Base-by-base conservation (phyloP, 2,797 vertebrate genomes). In the Danio albolineatus region DNA sequence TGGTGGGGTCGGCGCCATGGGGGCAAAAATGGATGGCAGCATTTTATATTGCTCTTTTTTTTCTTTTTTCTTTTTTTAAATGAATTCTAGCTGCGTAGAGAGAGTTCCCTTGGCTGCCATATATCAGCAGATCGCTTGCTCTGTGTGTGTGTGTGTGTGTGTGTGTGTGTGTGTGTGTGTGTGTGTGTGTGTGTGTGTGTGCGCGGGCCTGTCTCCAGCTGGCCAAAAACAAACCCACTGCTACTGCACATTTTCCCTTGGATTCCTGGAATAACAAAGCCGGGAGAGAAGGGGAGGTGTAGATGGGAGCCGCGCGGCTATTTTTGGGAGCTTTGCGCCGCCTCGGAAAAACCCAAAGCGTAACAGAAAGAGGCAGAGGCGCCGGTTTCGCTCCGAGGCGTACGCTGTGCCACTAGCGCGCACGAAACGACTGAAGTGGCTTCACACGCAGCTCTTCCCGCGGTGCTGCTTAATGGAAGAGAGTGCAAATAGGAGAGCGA, bases 231-330 rank as follows among this genome's bases (percentile, higher is more conserved):
- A 76, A 70, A 77, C 60, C 19, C 78, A 17, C 39, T 28, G 73
- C 74, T 85, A 61, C 71, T 71, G 59, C 80, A 73, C 74, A 79
- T 56, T 82, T 77, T 59, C 84, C 69, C 77, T 77, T 65, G 36
- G 77, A 87, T 84, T 85, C 81, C 84, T 85, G 83, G 85, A 86
- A 86, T 83, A 80, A 70, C 74, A 66, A 53, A 14, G 65, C 54
- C 46, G 54, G 67, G 59, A 76, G 56, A 21, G 62, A 51, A 60
- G 21, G 38, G 38, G 46, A 64, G 61, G 54, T 64, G 73, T 43
- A 38, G 51, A 69, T 60, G 57, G 48, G 49, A 65, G 62, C 17
- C 28, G 54, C 44, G 4, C 41, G 21, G 67, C 83, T 86, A 84
- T 86, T 86, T 84, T 86, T 81, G 81, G 83, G 85, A 81, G 81